Evolutionary conservation across 2,113 vertebrate genomes (phyloP), one percentile per base, ranked within the genome.

Genomic region (Microcebus lehilahytsara): DNA sequence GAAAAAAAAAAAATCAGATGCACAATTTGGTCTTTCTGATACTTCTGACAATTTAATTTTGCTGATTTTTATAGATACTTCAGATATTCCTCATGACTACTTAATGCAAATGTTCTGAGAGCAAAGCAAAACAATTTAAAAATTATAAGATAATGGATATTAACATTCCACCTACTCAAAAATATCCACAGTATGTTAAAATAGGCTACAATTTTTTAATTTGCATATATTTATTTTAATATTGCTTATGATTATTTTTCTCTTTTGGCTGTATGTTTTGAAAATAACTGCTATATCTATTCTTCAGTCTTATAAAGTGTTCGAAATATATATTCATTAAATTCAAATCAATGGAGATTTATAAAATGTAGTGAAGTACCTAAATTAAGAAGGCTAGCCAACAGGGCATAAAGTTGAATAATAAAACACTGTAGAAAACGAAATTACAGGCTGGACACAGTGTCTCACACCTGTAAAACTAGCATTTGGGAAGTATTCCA

Each of bases 281-380:
- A 88, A 85, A 94, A 85, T 78, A 95, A 94, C 37, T 78, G 62
- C 85, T 40, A 74, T 23, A 67, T 94, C 17, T 85, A 4, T 85
- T 71, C 34, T 93, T 86, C 49, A 71, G 2, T 89, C 12, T 69
- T 77, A 86, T 46, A 46, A 91, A 20, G 13, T 85, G 9, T 74
- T 75, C 17, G 53, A 88, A 94, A 89, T 83, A 64, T 83, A 58
- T 81, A 96, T 84, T 96, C 86, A 97, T 92, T 80, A 81, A 84
- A 78, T 90, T 95, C 10, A 96, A 77, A 93, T 72, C 32, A 87
- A 27, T 92, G 40, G n/a, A 90, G 14, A 72, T 92, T 93, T 92
- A 85, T 62, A 93, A 89, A 79, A 77, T 56, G 19, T 58, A 71
- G 5, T 60, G 0, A 81, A 78, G 20, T 81, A 89, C 7, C 83